Evolutionary conservation across 2,797 vertebrate genomes (phyloP).

Genomic region (Micrastur ruficollis): DNA sequence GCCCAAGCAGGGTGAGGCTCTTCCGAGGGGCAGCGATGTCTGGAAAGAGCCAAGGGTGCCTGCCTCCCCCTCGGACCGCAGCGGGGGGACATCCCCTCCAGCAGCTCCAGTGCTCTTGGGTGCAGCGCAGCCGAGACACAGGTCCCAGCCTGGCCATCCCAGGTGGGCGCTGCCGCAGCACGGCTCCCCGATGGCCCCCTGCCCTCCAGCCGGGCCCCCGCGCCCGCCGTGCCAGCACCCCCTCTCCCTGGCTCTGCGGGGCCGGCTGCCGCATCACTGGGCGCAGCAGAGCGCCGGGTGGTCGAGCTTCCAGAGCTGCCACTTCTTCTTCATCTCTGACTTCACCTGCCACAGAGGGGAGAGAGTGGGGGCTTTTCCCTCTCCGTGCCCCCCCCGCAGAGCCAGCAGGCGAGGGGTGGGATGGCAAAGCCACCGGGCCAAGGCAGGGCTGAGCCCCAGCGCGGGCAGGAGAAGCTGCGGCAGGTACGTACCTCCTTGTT

Average conservation of each 20-base stretch:
- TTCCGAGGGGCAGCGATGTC: neutral
- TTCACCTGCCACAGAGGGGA: slow-evolving; percentile 69
- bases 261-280: slow-evolving; percentile 48
- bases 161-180: neutral
- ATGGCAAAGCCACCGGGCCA: neutral
- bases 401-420: rapidly evolving
- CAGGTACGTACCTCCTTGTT: slow-evolving; percentile 80
- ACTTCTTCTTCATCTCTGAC: slow-evolving; percentile 80
- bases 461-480: neutral
- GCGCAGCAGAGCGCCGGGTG: slow-evolving; percentile 65
- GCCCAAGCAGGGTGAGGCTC: neutral
- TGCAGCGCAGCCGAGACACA: rapidly evolving
- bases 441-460: neutral
- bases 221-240: neutral
- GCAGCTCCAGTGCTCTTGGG: neutral
- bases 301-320: slow-evolving; percentile 78
- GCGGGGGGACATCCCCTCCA: neutral
- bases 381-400: neutral
- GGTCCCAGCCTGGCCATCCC: neutral
- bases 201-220: neutral
- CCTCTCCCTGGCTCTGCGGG: neutral
- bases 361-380: neutral
- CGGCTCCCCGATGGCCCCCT: neutral
- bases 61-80: neutral
- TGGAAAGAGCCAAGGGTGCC: neutral